A percentile compares a stretch with the other conserved stretches of the same genome.
These are phyloP conservation scores for Dendrolimus punctatus DNA, from an alignment of 1,140 invertebrate genomes.

Conservation along the genomic window DNA sequence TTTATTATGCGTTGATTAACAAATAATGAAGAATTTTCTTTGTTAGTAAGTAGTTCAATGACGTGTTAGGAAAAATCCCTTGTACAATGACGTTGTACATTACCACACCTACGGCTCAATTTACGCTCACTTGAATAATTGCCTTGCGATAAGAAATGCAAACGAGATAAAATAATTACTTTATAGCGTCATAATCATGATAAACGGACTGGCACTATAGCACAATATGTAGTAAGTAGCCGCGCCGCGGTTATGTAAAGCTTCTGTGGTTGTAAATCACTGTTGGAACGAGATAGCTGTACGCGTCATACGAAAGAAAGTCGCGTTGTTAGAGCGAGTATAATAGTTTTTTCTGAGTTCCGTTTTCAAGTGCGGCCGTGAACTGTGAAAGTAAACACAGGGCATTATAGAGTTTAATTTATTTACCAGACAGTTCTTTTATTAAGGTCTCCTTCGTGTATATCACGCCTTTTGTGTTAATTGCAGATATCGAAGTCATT, in stretches of 20 bases:
- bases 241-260: slow-evolving; percentile 27
- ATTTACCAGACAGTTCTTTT: slow-evolving; percentile 10
- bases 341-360: slow-evolving; percentile 1
- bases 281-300: slow-evolving; percentile 21
- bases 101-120: no score
- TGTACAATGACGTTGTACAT: no score
- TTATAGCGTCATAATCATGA: slow-evolving; percentile 44
- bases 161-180: slow-evolving; percentile 42
- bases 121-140: slow-evolving; percentile 8
- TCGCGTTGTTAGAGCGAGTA: slow-evolving; percentile 18
- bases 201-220: slow-evolving; percentile 27
- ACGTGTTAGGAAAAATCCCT: no score
- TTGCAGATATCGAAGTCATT: no score
- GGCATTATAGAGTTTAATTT: slow-evolving; percentile 16
- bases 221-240: slow-evolving; percentile 37
- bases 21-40: no score
- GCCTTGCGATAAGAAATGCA: slow-evolving; percentile 14
- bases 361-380: slow-evolving; percentile 3
- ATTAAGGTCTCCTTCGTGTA: slow-evolving; percentile 7
- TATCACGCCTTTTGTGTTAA: not conserved
- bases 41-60: no score
- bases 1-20: no score
- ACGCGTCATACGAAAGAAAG: slow-evolving; percentile 5
- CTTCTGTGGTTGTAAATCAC: slow-evolving; percentile 44
- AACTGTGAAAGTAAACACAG: slow-evolving; percentile 21